Conservation (phyloP, 2,113 vertebrate genomes). For the Tiliqua scincoides region DNA sequence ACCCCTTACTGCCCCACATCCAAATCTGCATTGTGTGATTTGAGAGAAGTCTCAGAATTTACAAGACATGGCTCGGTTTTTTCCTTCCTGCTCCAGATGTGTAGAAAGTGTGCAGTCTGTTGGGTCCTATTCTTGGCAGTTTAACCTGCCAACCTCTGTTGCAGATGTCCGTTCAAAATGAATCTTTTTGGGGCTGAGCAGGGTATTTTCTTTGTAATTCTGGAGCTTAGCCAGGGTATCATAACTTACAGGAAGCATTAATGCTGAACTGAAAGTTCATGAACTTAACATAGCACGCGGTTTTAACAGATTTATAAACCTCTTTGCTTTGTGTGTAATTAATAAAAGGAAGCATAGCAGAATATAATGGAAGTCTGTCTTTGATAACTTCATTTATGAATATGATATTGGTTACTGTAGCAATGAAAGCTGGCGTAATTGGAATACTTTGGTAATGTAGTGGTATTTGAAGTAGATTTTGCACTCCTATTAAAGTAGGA, state of each 20-base stretch:
- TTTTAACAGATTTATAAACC: constrained; percentile 10
- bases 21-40: not conserved
- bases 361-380: not conserved
- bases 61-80: not conserved
- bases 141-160: not conserved
- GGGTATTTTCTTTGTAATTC: not conserved
- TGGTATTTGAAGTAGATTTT: constrained; percentile 15
- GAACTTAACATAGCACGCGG: constrained; percentile 8
- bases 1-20: not conserved
- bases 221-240: not conserved
- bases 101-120: not conserved
- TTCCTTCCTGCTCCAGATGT: not conserved
- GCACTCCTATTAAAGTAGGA: not conserved
- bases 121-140: not conserved
- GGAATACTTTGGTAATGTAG: constrained; percentile 10
- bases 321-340: not conserved
- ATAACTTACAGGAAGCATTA: constrained; percentile 9
- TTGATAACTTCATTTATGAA: not conserved
- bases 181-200: constrained; percentile 9
- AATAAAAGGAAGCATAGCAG: not conserved
- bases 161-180: not conserved
- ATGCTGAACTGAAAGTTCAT: constrained; percentile 18
- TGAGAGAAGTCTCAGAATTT: not conserved
- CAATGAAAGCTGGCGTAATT: constrained; percentile 8
- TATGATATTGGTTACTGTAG: not conserved